Percentiles rank a stretch among this genome's conserved stretches.
Evolutionary conservation across 2,888 invertebrate genomes (phyloP).

Genomic region (Aplocera efformata): DNA sequence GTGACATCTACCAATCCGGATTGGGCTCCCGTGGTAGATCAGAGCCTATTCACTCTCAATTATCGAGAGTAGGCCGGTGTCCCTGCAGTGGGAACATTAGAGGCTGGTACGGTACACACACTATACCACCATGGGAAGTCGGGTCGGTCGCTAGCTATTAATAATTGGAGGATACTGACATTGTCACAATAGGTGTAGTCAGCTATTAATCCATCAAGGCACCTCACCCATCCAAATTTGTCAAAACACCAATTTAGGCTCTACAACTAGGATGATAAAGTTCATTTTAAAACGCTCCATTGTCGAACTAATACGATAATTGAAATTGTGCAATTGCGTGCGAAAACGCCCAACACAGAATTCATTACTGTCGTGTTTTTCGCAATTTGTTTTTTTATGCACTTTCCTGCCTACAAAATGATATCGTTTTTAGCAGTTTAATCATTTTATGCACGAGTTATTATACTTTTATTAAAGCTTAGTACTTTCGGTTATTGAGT

Average conservation of each 20-base stretch:
- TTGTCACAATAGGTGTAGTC: constrained; percentile 36
- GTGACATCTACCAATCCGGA: no score
- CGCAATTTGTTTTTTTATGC: constrained; percentile 58
- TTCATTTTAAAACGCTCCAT: constrained; percentile 26
- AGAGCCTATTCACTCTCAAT: no score
- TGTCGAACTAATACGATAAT: constrained; percentile 76
- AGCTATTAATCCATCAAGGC: constrained; percentile 49
- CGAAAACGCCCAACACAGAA: constrained; percentile 69
- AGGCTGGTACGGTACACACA: no score
- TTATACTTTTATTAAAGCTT: constrained; percentile 27
- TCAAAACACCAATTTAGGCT: constrained; percentile 3
- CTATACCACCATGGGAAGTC: no score
- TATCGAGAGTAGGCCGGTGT: no score
- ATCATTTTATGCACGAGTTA: constrained; percentile 59
- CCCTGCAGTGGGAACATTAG: no score
- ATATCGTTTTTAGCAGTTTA: constrained; percentile 62
- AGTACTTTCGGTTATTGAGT: constrained; percentile 12
- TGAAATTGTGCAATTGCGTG: constrained; percentile 82
- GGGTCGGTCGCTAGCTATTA: no score
- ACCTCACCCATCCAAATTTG: constrained; percentile 39
- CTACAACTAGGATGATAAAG: constrained; percentile 11
- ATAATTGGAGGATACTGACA: constrained; percentile 30
- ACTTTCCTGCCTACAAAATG: constrained; percentile 50
- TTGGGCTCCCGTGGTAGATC: no score
- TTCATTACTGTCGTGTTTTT: constrained; percentile 73